phyloP scores from a whole-genome alignment of 2,888 invertebrate genomes.

The Polydrusus cervinus region DNA sequence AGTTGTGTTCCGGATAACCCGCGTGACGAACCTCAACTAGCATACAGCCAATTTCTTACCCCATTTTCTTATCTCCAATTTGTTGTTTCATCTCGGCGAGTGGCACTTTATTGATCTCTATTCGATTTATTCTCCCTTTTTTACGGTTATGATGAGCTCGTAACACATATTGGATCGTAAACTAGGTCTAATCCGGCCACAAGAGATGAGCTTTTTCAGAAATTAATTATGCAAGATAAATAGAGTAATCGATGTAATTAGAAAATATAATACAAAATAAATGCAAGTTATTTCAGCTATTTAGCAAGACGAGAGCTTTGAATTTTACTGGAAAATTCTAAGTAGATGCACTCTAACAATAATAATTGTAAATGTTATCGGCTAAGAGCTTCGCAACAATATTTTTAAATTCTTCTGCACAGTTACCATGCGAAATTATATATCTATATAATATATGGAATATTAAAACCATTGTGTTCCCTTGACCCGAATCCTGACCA shows the following conservation, averaged over 20 bases:
- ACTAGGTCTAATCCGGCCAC: slow-evolving; percentile 48
- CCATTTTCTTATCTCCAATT: slow-evolving; percentile 64
- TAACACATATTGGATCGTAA: slow-evolving; percentile 63
- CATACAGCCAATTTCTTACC: slow-evolving; percentile 58
- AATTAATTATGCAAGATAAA: slow-evolving; percentile 14
- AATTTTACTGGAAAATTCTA: no score
- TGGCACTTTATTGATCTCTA: slow-evolving; percentile 64
- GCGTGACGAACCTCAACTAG: slow-evolving; percentile 57
- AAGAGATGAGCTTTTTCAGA: slow-evolving; percentile 32
- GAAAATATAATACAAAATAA: no score
- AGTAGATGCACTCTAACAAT: no score
- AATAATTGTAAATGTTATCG: no score
- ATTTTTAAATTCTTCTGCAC: no score
- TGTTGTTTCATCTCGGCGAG: slow-evolving; percentile 65
- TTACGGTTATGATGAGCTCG: slow-evolving; percentile 64
- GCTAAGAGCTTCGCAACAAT: no score
- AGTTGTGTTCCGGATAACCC: slow-evolving; percentile 44
- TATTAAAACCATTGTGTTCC: no score
- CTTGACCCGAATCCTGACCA: no score
- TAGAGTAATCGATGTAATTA: neutral
- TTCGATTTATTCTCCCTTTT: slow-evolving; percentile 63
- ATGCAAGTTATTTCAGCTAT: no score
- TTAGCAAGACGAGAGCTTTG: no score
- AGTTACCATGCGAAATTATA: no score
- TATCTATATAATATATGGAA: no score